Base-by-base conservation (phyloP, 1,140 invertebrate genomes). In the Camponotus pennsylvanicus region DNA sequence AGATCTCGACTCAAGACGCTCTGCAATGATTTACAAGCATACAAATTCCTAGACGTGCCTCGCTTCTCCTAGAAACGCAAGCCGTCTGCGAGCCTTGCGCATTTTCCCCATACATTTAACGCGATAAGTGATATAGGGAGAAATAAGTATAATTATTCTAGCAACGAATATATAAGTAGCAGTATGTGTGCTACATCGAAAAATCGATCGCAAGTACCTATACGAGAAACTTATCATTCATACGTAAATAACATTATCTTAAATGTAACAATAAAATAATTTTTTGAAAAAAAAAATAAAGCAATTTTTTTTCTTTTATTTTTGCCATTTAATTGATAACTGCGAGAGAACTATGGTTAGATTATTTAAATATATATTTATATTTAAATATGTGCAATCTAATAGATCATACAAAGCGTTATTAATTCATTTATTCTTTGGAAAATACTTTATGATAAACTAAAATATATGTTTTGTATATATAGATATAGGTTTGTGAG, bases 31-130 rank as follows among this genome's bases (percentile, higher is more conserved):
- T 83, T 75, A 75, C 34, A 75, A 63, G 69, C 55, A 61, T 73
- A 40, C 52, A 37, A 27, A 61, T 83, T 73, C 11, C 40, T 75
- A 83, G 79, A 70, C 69, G 55, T 83, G 79, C 79, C 79, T 73
- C 79, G 40, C 32, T 75, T 73, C 37, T 59, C 66, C 37, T 21
- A 52, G 32, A n/a, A n/a, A 73, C 61, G 52, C 70, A 27, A 61
- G 61, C n/a, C 8, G 40, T n/a, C n/a, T 83, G 79, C 79, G 79
- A 75, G 69, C 27, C 55, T 83, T 75, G 55, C 40, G 27, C 69
- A 49, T 45, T 82, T 45, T 71, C 37, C 34, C 34, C n/a, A 70
- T 21, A 37, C 8, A 32, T 18, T 67, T 37, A 40, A 42, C 21
- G 42, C 3, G 40, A 70, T 32, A 61, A 67, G 8, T 57, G 13